Evolutionary conservation across 30 jellyfish, hydroid and myxozoan genomes (phyloP).

Genomic region (Phacellophora camtschatica): DNA sequence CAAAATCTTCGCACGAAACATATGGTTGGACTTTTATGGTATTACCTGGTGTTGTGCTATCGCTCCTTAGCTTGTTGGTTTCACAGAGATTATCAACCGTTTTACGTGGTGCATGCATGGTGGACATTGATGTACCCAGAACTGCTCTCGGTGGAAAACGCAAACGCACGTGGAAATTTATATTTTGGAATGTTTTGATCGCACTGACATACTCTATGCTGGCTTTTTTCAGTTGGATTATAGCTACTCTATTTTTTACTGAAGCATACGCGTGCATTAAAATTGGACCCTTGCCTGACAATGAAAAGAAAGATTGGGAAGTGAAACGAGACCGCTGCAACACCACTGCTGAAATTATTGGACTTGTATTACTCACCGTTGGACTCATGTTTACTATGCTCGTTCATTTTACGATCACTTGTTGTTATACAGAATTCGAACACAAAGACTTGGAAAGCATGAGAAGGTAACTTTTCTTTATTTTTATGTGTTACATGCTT

Average conservation of each 20-base stretch:
- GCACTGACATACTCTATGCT: not conserved
- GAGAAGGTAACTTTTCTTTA: not conserved
- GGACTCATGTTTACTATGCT: not conserved
- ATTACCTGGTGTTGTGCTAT: slow-evolving; percentile 15
- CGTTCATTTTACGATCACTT: not conserved
- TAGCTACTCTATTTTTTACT: slow-evolving; percentile 7
- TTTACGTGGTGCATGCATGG: slow-evolving; percentile 6
- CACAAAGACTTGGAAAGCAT: not conserved
- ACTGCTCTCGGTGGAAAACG: slow-evolving; percentile 21
- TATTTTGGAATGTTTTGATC: not conserved
- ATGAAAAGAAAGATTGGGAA: not conserved
- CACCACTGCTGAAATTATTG: not conserved
- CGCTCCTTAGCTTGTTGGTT: slow-evolving; percentile 9
- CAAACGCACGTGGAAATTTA: slow-evolving; percentile 9
- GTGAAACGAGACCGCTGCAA: not conserved
- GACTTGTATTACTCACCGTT: not conserved
- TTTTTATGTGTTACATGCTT: too few species aligned
- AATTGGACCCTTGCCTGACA: slow-evolving; percentile 28
- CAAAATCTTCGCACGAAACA: not conserved
- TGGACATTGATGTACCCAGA: slow-evolving; percentile 23
- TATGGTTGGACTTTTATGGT: slow-evolving; percentile 35
- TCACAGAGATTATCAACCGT: slow-evolving; percentile 1
- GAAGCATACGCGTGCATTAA: slow-evolving; percentile 33
- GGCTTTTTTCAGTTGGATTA: slow-evolving; percentile 31
- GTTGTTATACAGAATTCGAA: not conserved